Conservation (phyloP, 1,140 invertebrate species). For the Atta cephalotes region DNA sequence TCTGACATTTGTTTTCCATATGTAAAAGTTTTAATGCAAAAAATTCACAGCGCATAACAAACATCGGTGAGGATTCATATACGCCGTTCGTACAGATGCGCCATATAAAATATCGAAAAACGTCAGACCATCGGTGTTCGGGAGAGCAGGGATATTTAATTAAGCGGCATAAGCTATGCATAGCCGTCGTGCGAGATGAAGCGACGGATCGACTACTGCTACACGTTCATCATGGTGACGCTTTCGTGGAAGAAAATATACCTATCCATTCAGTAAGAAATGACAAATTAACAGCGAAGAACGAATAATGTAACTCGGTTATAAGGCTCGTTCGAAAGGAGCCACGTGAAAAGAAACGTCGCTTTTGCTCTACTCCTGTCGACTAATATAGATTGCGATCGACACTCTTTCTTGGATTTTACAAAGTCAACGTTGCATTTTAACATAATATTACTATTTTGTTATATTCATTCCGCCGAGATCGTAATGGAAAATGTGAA, state of each 20-base stretch:
- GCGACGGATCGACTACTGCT: constrained; percentile 13
- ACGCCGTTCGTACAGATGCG: neutral
- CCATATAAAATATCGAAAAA: constrained; percentile 46
- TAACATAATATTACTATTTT: constrained; percentile 21
- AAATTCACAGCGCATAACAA: neutral
- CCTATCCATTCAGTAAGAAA: constrained; percentile 48
- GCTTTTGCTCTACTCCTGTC: neutral
- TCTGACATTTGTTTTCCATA: neutral
- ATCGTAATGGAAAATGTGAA: neutral
- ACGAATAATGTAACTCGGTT: constrained; percentile 48
- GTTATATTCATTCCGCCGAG: neutral
- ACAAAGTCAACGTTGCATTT: constrained; percentile 5
- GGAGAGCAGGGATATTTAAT: constrained; percentile 53
- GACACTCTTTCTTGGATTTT: constrained; percentile 24
- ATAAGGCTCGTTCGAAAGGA: constrained; percentile 22
- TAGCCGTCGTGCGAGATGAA: constrained; percentile 39
- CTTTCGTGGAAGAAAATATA: constrained; percentile 51
- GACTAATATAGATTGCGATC: constrained; percentile 21
- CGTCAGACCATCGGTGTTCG: neutral
- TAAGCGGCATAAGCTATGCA: constrained; percentile 55
- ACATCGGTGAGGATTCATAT: neutral
- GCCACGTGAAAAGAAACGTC: constrained; percentile 17
- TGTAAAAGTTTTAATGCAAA: neutral
- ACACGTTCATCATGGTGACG: constrained; percentile 11
- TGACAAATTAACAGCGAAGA: constrained; percentile 49